Percentiles rank a stretch among this genome's conserved stretches.
Conservation (phyloP, 2,113 vertebrate genomes). For the Carassius carassius region DNA sequence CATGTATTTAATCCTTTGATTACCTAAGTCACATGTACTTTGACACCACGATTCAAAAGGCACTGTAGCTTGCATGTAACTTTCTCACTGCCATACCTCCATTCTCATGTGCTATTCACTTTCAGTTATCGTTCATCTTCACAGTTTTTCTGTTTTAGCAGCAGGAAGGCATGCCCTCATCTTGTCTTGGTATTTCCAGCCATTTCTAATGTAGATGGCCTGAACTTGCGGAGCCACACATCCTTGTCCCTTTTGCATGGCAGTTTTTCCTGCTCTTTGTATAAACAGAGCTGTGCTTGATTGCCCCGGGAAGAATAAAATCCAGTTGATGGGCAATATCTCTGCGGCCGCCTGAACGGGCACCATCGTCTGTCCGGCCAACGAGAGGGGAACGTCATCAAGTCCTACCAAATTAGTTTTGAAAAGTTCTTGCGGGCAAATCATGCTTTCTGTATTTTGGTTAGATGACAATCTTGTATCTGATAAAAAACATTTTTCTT, state of each 20-base stretch:
- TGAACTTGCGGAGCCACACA: not conserved
- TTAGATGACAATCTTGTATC: conserved; percentile 53
- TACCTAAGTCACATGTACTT: not conserved
- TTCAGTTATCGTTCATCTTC: not conserved
- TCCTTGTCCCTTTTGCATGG: conserved; percentile 6
- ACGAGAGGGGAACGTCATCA: conserved; percentile 45
- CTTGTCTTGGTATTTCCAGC: not conserved
- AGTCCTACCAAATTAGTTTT: conserved; percentile 54
- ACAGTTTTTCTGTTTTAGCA: not conserved
- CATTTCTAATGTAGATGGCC: not conserved
- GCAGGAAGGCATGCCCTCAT: not conserved
- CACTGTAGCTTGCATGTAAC: not conserved
- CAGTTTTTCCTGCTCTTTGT: conserved; percentile 25
- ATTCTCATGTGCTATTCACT: not conserved
- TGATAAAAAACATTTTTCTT: conserved; percentile 53
- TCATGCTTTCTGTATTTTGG: conserved; percentile 50
- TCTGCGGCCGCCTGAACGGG: conserved; percentile 37
- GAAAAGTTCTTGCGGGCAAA: conserved; percentile 54
- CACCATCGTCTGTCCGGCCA: conserved; percentile 31
- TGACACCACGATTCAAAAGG: not conserved
- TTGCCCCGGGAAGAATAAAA: conserved; percentile 42
- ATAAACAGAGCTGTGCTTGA: conserved; percentile 30
- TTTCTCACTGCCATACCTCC: not conserved
- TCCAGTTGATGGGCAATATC: conserved; percentile 39
- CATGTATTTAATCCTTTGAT: not conserved